phyloP scores from a whole-genome alignment of 2,888 invertebrate genomes.

The Podotricha telesiphe region DNA sequence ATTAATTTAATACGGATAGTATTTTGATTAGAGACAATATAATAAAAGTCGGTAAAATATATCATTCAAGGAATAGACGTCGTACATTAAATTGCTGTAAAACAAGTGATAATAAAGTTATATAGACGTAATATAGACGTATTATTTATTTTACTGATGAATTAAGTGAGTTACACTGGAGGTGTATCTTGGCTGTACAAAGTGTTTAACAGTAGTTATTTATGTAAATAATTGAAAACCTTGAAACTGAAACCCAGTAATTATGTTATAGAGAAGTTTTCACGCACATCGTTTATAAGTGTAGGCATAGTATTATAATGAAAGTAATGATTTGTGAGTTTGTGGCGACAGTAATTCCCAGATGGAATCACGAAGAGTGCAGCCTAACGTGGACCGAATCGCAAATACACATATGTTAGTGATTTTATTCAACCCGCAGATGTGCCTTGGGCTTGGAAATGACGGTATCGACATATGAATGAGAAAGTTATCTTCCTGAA shows the following conservation, averaged over 20 bases:
- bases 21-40: too few relatives aligned
- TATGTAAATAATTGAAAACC: not conserved
- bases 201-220: too few relatives aligned
- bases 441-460: slow-evolving; percentile 37
- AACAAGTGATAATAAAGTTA: too few relatives aligned
- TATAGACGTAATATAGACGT: too few relatives aligned
- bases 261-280: not conserved
- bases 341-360: slow-evolving; percentile 79
- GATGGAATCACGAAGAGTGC: slow-evolving; percentile 82
- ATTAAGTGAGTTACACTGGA: too few relatives aligned
- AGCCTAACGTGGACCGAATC: slow-evolving; percentile 72
- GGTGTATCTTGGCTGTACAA: too few relatives aligned
- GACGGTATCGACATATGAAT: slow-evolving; percentile 21
- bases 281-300: not conserved
- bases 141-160: too few relatives aligned
- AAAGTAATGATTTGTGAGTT: slow-evolving; percentile 80
- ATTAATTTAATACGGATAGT: too few relatives aligned
- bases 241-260: not conserved
- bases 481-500: slow-evolving; percentile 32
- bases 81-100: too few relatives aligned
- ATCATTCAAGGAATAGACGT: too few relatives aligned
- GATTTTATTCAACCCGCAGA: slow-evolving; percentile 63
- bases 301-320: slow-evolving; percentile 56
- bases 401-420: slow-evolving; percentile 76
- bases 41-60: too few relatives aligned